Evolutionary conservation across 1,140 invertebrate genomes (phyloP).

Genomic region (Metaphire vulgaris): DNA sequence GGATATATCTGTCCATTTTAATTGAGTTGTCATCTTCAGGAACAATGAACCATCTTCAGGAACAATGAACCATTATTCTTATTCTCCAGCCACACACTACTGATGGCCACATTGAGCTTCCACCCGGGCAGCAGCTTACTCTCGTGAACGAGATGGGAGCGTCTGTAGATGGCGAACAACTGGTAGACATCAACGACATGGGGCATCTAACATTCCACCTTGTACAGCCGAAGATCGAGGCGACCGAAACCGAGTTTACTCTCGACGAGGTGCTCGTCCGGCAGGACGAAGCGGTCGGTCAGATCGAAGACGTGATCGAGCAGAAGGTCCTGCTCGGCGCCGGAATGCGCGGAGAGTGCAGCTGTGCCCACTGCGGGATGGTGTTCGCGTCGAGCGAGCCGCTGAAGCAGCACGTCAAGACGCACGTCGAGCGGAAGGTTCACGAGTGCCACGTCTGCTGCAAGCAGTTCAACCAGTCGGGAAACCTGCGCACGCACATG

Average conservation of each 20-base stretch:
- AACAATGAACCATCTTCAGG: too few species aligned
- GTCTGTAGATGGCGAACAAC: neutral
- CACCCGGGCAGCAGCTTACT: too few species aligned
- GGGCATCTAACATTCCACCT: neutral
- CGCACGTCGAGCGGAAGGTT: too few species aligned
- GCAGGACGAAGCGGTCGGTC: neutral
- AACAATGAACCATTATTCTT: too few species aligned
- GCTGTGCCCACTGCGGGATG: too few species aligned
- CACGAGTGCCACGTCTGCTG: constrained; percentile 59
- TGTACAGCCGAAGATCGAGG: neutral
- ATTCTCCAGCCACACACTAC: too few species aligned
- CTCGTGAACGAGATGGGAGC: neutral
- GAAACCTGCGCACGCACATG: constrained; percentile 96
- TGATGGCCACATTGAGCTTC: too few species aligned
- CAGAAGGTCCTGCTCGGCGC: neutral
- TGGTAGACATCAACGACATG: neutral
- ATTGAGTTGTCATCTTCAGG: too few species aligned
- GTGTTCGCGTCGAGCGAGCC: too few species aligned
- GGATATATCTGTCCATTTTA: too few species aligned
- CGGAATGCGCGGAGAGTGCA: too few species aligned
- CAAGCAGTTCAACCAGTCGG: constrained; percentile 93
- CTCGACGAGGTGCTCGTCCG: neutral
- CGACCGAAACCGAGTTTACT: neutral
- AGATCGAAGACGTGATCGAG: neutral
- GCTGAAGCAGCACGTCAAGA: too few species aligned